Percentiles rank a stretch among this genome's conserved stretches.
These are phyloP conservation scores for Kryptolebias marmoratus DNA, from an alignment of 2,113 vertebrate species.

Conservation along the genomic window DNA sequence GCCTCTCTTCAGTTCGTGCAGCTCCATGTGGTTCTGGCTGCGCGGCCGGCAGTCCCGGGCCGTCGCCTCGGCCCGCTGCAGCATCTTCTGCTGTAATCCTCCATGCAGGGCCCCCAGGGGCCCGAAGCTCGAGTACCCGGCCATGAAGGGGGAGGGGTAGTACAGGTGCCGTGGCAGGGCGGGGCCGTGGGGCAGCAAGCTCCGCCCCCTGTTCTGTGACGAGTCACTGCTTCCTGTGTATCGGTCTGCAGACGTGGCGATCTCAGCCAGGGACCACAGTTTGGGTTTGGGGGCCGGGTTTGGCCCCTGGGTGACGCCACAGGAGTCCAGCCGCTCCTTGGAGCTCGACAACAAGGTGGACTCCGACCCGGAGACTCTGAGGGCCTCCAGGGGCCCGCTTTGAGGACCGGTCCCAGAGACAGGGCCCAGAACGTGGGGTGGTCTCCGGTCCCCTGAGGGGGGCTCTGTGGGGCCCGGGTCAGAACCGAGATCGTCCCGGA, in stretches of 20 bases:
- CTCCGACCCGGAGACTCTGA: constrained; percentile 9
- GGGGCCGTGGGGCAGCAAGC: constrained; percentile 82
- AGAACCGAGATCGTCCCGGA: constrained; percentile 52
- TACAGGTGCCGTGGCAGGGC: constrained; percentile 87
- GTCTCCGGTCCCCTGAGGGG: constrained; percentile 78
- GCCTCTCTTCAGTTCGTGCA: constrained; percentile 90
- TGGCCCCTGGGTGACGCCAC: constrained; percentile 74
- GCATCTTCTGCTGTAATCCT: constrained; percentile 88
- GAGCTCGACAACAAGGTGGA: background rate
- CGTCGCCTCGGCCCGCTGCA: constrained; percentile 86
- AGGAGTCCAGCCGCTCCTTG: constrained; percentile 61
- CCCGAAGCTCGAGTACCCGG: constrained; percentile 89
- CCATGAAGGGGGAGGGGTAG: constrained; percentile 88
- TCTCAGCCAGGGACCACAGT: constrained; percentile 93
- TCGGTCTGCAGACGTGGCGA: constrained; percentile 90
- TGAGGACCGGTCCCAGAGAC: constrained; percentile 66
- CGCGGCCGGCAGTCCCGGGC: constrained; percentile 85
- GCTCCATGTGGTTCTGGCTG: constrained; percentile 84
- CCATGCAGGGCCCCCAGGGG: constrained; percentile 85
- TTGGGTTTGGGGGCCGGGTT: constrained; percentile 87
- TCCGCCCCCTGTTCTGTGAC: constrained; percentile 63
- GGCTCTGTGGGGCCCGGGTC: constrained; percentile 75
- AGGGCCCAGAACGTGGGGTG: constrained; percentile 53
- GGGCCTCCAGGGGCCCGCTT: background rate
- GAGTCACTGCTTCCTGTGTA: constrained; percentile 76